Conservation (phyloP, 1,140 invertebrate species). For the Pogonognathellus flavescens region DNA sequence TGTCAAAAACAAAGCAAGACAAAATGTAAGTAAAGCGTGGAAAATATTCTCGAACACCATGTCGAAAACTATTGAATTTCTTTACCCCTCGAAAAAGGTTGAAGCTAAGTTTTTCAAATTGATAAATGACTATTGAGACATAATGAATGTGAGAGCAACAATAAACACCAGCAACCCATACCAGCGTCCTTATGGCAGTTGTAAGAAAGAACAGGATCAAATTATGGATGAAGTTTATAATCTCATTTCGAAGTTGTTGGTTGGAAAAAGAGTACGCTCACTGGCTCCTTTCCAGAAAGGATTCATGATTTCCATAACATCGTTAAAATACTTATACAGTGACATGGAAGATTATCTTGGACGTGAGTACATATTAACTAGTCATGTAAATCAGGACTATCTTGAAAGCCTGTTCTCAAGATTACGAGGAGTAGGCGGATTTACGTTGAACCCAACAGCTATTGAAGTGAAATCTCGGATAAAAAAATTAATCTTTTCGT, state of each 20-base stretch:
- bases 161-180: too few species aligned
- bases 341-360: not conserved
- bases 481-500: not conserved
- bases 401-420: not conserved
- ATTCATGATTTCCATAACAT: not conserved
- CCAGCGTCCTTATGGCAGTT: not conserved
- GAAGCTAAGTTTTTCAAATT: not conserved
- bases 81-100: not conserved
- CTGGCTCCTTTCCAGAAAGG: not conserved
- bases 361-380: not conserved
- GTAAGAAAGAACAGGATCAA: not conserved
- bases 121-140: not conserved
- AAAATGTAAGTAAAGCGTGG: not conserved
- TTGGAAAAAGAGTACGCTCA: not conserved
- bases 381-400: not conserved
- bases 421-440: not conserved
- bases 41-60: not conserved
- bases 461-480: not conserved
- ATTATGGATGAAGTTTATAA: not conserved
- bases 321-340: not conserved
- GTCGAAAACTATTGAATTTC: not conserved
- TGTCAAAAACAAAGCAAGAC: not conserved
- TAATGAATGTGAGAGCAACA: not conserved
- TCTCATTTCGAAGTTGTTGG: not conserved
- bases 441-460: not conserved